Evolutionary conservation across 2,797 vertebrate genomes (phyloP).

Genomic region (Erpetoichthys calabaricus): DNA sequence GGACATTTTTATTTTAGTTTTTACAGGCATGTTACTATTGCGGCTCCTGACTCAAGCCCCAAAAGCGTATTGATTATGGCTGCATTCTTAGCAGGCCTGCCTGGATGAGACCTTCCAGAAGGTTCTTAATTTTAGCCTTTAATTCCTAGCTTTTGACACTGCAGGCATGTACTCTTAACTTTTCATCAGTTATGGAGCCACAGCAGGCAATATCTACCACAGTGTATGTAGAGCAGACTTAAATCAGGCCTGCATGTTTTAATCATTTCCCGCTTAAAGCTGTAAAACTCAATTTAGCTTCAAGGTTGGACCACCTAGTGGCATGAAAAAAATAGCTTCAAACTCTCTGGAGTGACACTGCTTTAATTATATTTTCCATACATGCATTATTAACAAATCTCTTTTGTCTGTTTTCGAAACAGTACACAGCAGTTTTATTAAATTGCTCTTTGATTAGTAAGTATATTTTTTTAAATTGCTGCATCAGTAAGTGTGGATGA

Average conservation of each 20-base stretch:
- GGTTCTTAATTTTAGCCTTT: background rate
- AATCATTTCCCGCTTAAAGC: slow-evolving; percentile 27
- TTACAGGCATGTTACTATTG: no score
- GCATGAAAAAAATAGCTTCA: slow-evolving; percentile 32
- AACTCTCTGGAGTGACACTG: slow-evolving; percentile 37
- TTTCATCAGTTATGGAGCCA: background rate
- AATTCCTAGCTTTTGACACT: slow-evolving; percentile 5
- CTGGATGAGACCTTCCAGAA: slow-evolving; percentile 1
- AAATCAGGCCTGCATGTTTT: slow-evolving; percentile 27
- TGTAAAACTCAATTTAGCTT: slow-evolving; percentile 18
- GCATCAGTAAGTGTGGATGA: no score
- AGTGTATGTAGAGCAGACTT: slow-evolving; percentile 9
- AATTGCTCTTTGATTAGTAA: no score
- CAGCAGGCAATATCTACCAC: slow-evolving; percentile 2
- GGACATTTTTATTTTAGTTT: no score
- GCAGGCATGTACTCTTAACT: slow-evolving; percentile 2
- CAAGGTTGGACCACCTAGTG: slow-evolving; percentile 27
- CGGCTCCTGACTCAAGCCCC: no score
- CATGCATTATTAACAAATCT: slow-evolving; percentile 39
- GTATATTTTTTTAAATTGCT: no score
- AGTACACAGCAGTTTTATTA: no score
- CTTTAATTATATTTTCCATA: slow-evolving; percentile 47
- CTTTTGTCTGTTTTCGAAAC: no score
- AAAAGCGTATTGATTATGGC: slow-evolving; percentile 5
- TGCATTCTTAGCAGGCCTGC: background rate